Evolutionary conservation across 2,113 vertebrate species (phyloP).

Genomic region (Meles meles): DNA sequence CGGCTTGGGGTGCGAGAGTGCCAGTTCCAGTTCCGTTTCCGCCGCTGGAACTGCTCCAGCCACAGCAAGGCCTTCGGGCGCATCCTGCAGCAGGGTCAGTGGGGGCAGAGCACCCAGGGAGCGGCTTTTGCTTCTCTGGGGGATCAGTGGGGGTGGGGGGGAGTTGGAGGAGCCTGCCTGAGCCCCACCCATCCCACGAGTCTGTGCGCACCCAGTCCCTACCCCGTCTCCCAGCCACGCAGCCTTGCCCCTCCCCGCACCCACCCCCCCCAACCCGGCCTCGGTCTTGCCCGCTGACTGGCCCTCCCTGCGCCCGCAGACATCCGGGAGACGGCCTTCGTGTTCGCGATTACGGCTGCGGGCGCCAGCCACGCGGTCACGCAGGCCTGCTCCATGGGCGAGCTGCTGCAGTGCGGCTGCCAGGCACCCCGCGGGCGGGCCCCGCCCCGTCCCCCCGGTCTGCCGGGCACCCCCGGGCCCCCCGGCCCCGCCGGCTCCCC

Average conservation of each 20-base stretch:
- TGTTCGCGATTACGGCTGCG: slow-evolving; percentile 94
- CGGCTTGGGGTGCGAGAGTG: slow-evolving; percentile 94
- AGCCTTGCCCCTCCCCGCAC: neutral
- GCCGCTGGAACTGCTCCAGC: slow-evolving; percentile 98
- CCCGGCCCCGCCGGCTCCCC: slow-evolving; percentile 69
- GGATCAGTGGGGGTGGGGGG: neutral
- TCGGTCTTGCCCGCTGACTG: neutral
- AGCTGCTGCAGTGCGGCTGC: slow-evolving; percentile 95
- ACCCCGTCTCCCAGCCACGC: neutral
- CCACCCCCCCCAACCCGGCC: neutral
- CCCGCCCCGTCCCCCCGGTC: slow-evolving; percentile 76
- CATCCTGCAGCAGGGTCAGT: slow-evolving; percentile 97
- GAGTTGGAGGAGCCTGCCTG: neutral
- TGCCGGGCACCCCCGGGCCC: slow-evolving; percentile 60
- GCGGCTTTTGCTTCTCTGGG: neutral
- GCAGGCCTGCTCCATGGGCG: slow-evolving; percentile 98
- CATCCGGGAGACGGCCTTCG: slow-evolving; percentile 97
- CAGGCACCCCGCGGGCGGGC: slow-evolving; percentile 90
- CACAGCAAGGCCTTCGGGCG: slow-evolving; percentile 98
- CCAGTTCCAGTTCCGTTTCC: slow-evolving; percentile 96
- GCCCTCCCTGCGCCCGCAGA: slow-evolving; percentile 78
- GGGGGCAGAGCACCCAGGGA: neutral
- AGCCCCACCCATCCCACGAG: neutral
- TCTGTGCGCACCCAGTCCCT: neutral
- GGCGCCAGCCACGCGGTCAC: slow-evolving; percentile 96